Conservation (phyloP, 2,113 vertebrate species). For the Cyanocitta stelleri region DNA sequence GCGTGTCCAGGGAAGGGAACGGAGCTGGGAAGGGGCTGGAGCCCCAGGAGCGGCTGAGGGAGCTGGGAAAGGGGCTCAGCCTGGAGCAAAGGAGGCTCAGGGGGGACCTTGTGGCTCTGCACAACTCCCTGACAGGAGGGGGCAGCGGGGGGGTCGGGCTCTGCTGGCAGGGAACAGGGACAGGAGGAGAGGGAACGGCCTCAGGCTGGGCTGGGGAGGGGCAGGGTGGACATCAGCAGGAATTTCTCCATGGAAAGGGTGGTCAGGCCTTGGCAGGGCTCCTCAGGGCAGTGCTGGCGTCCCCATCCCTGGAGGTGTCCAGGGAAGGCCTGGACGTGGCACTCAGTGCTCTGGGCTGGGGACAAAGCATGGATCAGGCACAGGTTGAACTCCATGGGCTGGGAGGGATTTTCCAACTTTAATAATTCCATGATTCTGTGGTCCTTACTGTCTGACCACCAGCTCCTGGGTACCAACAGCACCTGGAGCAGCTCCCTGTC, state of each 20-base stretch:
- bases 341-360: neutral
- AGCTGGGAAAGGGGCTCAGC: neutral
- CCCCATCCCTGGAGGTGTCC: neutral
- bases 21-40: neutral
- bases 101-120: neutral
- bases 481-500: neutral
- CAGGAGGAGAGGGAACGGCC: neutral
- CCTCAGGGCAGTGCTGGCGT: neutral
- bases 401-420: neutral
- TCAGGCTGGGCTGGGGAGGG: neutral
- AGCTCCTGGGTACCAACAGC: neutral
- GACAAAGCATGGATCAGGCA: neutral
- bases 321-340: neutral
- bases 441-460: neutral
- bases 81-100: neutral
- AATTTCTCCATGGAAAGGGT: neutral
- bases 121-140: neutral
- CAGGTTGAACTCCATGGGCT: neutral
- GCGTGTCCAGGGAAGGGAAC: neutral
- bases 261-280: rapidly evolving
- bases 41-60: neutral
- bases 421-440: neutral
- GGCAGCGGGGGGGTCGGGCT: neutral
- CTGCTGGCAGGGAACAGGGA: neutral
- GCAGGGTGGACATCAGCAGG: rapidly evolving